Evolutionary conservation across 2,888 invertebrate genomes (phyloP).

Genomic region (Sipha maydis): DNA sequence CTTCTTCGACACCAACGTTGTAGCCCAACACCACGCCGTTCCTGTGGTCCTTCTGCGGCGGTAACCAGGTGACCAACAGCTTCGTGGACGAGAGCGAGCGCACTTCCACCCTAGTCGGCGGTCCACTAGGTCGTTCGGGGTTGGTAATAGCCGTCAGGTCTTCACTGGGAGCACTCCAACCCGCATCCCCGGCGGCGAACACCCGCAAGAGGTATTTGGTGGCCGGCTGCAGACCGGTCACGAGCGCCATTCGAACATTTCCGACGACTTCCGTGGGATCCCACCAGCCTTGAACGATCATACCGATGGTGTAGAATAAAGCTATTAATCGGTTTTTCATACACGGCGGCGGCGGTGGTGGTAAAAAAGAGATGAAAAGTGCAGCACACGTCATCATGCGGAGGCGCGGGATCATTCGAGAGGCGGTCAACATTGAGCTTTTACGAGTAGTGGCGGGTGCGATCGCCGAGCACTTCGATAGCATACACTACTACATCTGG

Average conservation of each 20-base stretch:
- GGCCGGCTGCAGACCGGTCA: constrained; percentile 78
- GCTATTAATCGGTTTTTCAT: neutral
- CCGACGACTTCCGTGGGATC: constrained; percentile 76
- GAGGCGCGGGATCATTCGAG: no score
- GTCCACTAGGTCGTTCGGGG: constrained; percentile 78
- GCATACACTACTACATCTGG: no score
- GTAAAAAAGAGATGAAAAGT: neutral
- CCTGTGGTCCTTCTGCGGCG: constrained; percentile 76
- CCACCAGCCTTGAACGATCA: constrained; percentile 70
- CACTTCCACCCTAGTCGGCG: constrained; percentile 76
- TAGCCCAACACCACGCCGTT: constrained; percentile 83
- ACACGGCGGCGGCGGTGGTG: neutral
- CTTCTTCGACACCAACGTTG: constrained; percentile 75
- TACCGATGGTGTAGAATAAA: neutral
- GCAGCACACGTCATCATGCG: no score
- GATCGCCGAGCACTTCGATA: neutral
- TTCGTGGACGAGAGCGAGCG: constrained; percentile 79
- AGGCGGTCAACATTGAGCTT: no score
- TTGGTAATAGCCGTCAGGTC: constrained; percentile 76
- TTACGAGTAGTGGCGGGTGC: no score
- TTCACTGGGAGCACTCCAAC: constrained; percentile 75
- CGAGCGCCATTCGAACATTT: constrained; percentile 74
- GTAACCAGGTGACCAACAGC: constrained; percentile 79
- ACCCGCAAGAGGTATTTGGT: constrained; percentile 78
- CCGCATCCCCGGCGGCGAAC: constrained; percentile 77